Conservation (phyloP, 2,113 vertebrate genomes). For the Mesoclemmys tuberculata region DNA sequence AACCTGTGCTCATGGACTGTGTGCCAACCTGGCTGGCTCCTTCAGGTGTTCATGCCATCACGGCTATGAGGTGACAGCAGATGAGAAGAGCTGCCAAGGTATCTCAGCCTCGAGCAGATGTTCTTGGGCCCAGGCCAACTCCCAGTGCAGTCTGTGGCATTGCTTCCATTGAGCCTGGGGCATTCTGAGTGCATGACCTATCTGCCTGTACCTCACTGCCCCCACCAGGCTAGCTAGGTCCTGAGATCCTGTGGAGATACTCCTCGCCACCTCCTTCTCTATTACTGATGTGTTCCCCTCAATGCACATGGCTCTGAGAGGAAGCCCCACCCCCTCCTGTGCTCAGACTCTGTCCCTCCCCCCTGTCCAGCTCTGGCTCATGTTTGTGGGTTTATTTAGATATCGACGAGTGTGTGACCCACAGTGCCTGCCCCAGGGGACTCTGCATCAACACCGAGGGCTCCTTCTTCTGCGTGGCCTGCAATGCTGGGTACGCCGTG, state of each 20-base stretch:
- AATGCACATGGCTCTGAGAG: background rate
- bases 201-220: background rate
- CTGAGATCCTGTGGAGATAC: background rate
- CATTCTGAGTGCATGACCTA: background rate
- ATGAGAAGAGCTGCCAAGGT: slow-evolving; percentile 88
- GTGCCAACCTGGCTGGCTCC: slow-evolving; percentile 88
- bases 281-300: background rate
- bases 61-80: slow-evolving; percentile 82
- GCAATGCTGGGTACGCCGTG: slow-evolving; percentile 82
- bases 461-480: slow-evolving; percentile 87
- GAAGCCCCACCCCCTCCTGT: background rate
- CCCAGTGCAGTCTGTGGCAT: background rate
- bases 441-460: slow-evolving; percentile 89
- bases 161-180: background rate
- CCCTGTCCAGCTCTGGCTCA: background rate
- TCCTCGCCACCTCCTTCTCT: background rate
- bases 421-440: slow-evolving; percentile 78
- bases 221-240: background rate
- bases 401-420: slow-evolving; percentile 84
- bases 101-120: background rate
- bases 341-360: background rate
- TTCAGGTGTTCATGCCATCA: slow-evolving; percentile 86
- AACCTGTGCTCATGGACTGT: slow-evolving; percentile 83
- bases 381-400: slow-evolving; percentile 77
- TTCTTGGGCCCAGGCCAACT: background rate